Evolutionary conservation across 2,888 invertebrate species (phyloP).

Genomic region (Drosophila austrosaltans): DNA sequence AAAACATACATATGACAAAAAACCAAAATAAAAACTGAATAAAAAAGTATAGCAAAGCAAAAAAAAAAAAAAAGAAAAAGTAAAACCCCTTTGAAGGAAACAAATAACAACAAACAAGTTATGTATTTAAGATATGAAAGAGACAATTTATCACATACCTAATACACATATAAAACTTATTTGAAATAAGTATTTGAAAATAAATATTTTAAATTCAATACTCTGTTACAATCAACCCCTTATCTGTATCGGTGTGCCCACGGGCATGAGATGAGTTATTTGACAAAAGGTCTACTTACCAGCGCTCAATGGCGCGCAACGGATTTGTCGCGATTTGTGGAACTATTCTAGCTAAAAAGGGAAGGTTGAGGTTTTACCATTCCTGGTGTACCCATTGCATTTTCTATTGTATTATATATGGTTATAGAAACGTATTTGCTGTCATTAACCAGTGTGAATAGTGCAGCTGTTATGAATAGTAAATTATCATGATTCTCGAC

Average conservation of each 20-base stretch:
- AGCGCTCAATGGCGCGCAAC: background rate
- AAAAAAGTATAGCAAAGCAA: constrained; percentile 15
- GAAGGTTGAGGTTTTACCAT: too few relatives aligned
- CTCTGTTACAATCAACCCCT: background rate
- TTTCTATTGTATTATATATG: too few relatives aligned
- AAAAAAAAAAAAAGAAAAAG: constrained; percentile 3
- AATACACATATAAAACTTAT: constrained; percentile 43
- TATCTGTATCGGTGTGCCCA: background rate
- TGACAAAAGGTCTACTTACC: background rate
- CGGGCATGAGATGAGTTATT: background rate
- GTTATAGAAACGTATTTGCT: too few relatives aligned
- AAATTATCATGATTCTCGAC: too few relatives aligned
- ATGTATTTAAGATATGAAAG: constrained; percentile 21
- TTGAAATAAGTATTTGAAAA: constrained; percentile 51
- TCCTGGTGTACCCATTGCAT: too few relatives aligned
- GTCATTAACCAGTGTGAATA: too few relatives aligned
- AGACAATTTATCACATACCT: constrained; percentile 37
- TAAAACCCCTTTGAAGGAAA: background rate
- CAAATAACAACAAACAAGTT: constrained; percentile 17
- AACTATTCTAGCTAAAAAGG: too few relatives aligned
- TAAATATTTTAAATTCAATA: constrained; percentile 49
- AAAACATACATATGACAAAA: constrained; percentile 17
- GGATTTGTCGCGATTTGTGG: too few relatives aligned
- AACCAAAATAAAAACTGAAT: constrained; percentile 10
- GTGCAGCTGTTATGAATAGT: too few relatives aligned